Percentiles rank a stretch among this genome's conserved stretches.
Conservation (phyloP, 2,113 vertebrate genomes). For the Rhea pennata region DNA sequence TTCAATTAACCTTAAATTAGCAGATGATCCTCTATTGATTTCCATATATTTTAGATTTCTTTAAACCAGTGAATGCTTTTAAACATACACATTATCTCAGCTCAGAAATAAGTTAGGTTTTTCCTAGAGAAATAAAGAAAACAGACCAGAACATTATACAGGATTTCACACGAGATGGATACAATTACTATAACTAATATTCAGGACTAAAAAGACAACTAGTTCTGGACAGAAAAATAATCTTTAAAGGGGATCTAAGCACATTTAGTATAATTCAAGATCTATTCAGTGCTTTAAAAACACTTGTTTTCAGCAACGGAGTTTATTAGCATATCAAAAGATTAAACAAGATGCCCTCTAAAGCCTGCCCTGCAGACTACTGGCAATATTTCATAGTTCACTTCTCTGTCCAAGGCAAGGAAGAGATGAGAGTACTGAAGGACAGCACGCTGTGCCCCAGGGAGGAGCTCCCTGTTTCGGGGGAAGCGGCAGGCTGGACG, state of each 20-base stretch:
- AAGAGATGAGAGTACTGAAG: neutral
- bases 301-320: neutral
- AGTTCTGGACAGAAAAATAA: neutral
- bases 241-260: neutral
- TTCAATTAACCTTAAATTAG: neutral
- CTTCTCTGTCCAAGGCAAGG: neutral
- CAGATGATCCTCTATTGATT: neutral
- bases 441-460: neutral
- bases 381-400: neutral
- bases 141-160: neutral
- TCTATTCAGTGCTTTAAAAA: neutral
- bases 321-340: neutral
- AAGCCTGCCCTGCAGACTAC: neutral
- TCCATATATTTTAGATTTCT: neutral
- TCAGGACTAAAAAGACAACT: neutral
- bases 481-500: neutral
- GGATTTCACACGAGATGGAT: neutral
- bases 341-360: neutral
- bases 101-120: neutral
- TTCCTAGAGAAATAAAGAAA: neutral
- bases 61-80: neutral
- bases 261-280: neutral
- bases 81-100: neutral
- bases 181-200: neutral
- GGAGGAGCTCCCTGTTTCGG: neutral